Conservation (phyloP, 2,888 invertebrate species). For the Argyresthia albistria region DNA sequence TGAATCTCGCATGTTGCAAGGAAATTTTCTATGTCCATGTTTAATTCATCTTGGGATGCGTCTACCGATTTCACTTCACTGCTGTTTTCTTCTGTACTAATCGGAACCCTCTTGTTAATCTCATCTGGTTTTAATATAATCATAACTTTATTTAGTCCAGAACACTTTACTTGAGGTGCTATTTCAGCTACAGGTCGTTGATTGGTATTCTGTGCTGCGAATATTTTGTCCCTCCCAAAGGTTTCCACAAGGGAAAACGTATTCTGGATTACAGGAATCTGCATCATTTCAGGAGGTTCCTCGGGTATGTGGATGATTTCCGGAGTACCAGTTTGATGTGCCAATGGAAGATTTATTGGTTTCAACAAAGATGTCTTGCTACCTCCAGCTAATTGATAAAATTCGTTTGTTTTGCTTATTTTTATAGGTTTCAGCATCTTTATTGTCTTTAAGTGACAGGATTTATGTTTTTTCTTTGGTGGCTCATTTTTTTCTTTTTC, state of each 20-base stretch:
- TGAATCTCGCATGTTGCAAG: constrained; percentile 22
- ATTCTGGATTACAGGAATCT: constrained; percentile 1
- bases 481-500: background rate
- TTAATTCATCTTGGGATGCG: background rate
- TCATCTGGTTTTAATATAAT: constrained; percentile 58
- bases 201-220: background rate
- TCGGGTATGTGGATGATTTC: background rate
- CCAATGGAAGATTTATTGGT: background rate
- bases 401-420: constrained; percentile 42
- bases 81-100: background rate
- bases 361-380: constrained; percentile 8
- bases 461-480: background rate
- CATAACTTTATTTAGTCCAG: constrained; percentile 26
- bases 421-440: constrained; percentile 48
- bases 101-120: constrained; percentile 37
- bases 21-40: constrained; percentile 34
- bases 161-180: constrained; percentile 31
- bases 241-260: constrained; percentile 2
- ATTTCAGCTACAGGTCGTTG: constrained; percentile 27
- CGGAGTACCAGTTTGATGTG: background rate
- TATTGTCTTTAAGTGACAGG: constrained; percentile 7
- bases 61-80: background rate
- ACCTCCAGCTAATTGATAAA: constrained; percentile 27
- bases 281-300: background rate
- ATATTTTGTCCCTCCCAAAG: background rate